Evolutionary conservation across 2,797 vertebrate genomes (phyloP).

Genomic region (Malacoctenus gilli): DNA sequence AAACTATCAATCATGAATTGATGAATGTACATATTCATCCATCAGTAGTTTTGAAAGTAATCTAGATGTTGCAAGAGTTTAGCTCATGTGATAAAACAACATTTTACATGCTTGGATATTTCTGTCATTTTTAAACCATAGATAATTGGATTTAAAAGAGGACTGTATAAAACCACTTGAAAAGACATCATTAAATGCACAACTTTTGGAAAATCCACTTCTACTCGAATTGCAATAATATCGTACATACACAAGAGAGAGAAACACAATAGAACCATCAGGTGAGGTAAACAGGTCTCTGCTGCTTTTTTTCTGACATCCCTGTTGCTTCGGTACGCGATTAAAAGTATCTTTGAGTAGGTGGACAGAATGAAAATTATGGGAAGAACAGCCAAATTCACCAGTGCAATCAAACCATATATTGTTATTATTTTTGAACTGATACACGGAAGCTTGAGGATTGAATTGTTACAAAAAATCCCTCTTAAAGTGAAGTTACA

Average conservation of each 20-base stretch:
- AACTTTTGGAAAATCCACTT: slow-evolving; percentile 4
- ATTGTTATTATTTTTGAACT: background rate
- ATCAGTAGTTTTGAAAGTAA: too few relatives aligned
- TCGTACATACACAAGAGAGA: slow-evolving; percentile 13
- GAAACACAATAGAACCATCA: slow-evolving; percentile 17
- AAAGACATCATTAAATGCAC: slow-evolving; percentile 15
- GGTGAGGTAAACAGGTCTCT: slow-evolving; percentile 33
- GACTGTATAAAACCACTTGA: background rate
- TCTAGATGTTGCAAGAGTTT: too few relatives aligned
- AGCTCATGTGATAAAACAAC: too few relatives aligned
- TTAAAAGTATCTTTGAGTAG: background rate
- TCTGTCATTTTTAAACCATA: too few relatives aligned
- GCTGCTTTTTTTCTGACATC: slow-evolving; percentile 20
- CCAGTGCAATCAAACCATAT: background rate
- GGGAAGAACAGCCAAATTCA: background rate
- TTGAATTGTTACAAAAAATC: too few relatives aligned
- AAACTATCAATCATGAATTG: too few relatives aligned
- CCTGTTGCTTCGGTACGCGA: background rate
- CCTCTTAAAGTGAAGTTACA: too few relatives aligned
- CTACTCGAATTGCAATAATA: background rate
- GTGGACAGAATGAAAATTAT: background rate
- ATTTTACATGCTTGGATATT: too few relatives aligned
- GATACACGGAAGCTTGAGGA: too few relatives aligned
- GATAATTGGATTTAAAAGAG: slow-evolving; percentile 21
- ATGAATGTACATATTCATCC: too few relatives aligned